Evolutionary conservation across 2,113 vertebrate species (phyloP), one percentile per base, ranked within the genome.

Genomic region (Chunga burmeisteri): DNA sequence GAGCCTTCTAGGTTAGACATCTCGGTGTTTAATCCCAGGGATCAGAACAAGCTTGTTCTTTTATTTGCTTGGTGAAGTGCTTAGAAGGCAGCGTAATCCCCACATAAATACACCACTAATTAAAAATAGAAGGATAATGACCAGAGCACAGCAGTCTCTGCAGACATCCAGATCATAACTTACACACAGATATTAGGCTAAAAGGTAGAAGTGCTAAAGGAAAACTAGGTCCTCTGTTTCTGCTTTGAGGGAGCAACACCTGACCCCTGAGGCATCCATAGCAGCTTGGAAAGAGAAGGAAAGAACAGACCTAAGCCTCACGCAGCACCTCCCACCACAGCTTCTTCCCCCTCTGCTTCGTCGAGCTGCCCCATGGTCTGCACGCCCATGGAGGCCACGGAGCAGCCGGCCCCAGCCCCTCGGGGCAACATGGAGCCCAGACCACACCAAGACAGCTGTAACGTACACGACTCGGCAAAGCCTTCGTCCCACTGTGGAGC

Each of bases 211-310:
- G 13, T 0, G 0, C 88, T 63, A 36, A 53, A 65, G 10, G 17
- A 56, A 61, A 50, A 34, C 12, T 1, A 21, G 8, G 36, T 3
- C 23, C 30, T 19, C 53, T 7, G 34, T 13, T 93, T 68, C 58
- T 72, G 61, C 81, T 55, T 46, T 0, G 0, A 44, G 42, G 44
- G 32, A 78, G 65, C 87, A 34, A 10, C 13, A 3, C 4, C n/a
- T 1, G 0, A n/a, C 3, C n/a, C 65, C 50, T 19, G 36, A 30
- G 16, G 32, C 53, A 56, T 2, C 30, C 0, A 50, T 0, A 73
- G 36, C 50, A 19, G 62, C 47, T 21, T 4, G 7, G 32, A 23
- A 71, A 81, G 38, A 68, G 59, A 26, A 86, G 36, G 23, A 18
- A 3, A n/a, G 62, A 19, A 17, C 34, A 65, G 46, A 40, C 25